phyloP scores from a whole-genome alignment of 2,888 invertebrate species.

The Clusia tigrina region DNA sequence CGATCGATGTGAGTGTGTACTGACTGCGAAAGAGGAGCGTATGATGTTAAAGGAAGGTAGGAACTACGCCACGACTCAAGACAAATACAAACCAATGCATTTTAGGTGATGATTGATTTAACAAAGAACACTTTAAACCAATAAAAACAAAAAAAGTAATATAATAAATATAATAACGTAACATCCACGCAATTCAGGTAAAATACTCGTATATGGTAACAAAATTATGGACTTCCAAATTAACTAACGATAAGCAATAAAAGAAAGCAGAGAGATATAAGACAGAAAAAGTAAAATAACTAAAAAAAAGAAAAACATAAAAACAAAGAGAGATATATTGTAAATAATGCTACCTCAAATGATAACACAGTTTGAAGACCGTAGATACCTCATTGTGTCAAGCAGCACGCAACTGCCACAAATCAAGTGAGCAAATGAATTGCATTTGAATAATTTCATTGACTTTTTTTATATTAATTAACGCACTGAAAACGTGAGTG shows the following conservation, averaged over 20 bases:
- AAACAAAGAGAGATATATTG: conserved; percentile 35
- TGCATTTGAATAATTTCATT: no score
- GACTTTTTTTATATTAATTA: no score
- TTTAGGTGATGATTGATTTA: conserved; percentile 30
- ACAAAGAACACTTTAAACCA: conserved; percentile 32
- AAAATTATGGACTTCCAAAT: conserved; percentile 39
- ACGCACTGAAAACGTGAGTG: no score
- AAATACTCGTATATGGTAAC: conserved; percentile 34
- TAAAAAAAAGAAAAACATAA: conserved; percentile 36
- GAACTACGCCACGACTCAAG: no score
- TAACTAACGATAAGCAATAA: conserved; percentile 29
- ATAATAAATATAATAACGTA: conserved; percentile 26
- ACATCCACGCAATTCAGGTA: conserved; percentile 56
- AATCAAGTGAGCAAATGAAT: no score
- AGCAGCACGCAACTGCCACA: no score
- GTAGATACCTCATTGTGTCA: conserved; percentile 29
- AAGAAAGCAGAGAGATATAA: conserved; percentile 23
- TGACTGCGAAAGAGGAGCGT: no score
- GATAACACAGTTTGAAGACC: conserved; percentile 20
- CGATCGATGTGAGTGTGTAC: no score
- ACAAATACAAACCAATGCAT: not conserved
- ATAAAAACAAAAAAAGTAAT: conserved; percentile 28
- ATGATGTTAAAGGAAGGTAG: no score
- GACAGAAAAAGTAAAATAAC: conserved; percentile 39
- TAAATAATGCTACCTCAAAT: conserved; percentile 53